Conservation (phyloP, 2,113 vertebrate genomes). For the Prietella phreatophila region DNA sequence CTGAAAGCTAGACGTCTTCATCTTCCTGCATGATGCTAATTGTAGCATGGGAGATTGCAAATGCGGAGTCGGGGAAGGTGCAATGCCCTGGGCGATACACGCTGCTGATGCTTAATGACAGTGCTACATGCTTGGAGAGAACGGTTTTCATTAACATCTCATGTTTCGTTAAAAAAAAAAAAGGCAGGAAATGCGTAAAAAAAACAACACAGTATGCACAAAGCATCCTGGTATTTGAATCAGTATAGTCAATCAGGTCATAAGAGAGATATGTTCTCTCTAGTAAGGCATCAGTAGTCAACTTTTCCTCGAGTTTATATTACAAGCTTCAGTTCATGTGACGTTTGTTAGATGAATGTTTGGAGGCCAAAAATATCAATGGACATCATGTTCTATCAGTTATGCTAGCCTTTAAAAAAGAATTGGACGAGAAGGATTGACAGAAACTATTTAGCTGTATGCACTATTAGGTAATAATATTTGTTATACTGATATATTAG, state of each 20-base stretch:
- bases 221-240: constrained; percentile 29
- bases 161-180: constrained; percentile 27
- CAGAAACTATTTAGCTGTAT: background rate
- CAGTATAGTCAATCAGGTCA: constrained; percentile 20
- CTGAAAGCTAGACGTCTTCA: constrained; percentile 70
- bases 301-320: background rate
- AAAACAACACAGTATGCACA: constrained; percentile 10
- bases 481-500: no score
- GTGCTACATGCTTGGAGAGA: background rate
- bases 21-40: constrained; percentile 65
- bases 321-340: background rate
- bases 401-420: background rate
- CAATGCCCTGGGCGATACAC: constrained; percentile 59
- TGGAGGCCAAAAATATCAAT: background rate
- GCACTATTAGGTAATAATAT: background rate
- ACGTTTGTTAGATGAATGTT: background rate
- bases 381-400: background rate
- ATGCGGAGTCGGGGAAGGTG: constrained; percentile 47
- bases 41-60: constrained; percentile 64
- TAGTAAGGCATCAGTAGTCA: background rate
- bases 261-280: background rate
- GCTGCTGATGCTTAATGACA: constrained; percentile 25
- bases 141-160: constrained; percentile 37
- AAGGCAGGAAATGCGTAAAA: constrained; percentile 4
- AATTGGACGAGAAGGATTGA: background rate